These are phyloP conservation scores for Palythoa caribaeorum DNA, from an alignment of 92 coral and sea anemone genomes.

Conservation along the genomic window DNA sequence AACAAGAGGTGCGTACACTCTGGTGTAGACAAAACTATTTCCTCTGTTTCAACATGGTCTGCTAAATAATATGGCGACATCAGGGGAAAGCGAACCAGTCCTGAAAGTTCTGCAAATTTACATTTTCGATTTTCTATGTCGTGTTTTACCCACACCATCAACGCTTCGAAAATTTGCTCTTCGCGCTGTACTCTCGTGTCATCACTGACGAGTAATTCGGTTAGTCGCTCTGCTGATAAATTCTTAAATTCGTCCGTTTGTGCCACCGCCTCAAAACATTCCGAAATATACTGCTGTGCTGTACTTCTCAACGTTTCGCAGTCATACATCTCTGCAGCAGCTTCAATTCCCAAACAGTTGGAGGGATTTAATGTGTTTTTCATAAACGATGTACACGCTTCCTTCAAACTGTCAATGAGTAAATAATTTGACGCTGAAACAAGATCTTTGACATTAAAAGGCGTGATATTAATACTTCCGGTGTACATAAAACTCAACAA, in stretches of 20 bases:
- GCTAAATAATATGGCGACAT: slow-evolving; percentile 99
- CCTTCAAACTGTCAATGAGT: slow-evolving; percentile 93
- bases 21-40: slow-evolving; percentile 82
- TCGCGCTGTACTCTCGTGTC: slow-evolving; percentile 94
- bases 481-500: slow-evolving; percentile 92
- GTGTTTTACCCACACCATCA: slow-evolving; percentile 87
- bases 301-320: slow-evolving; percentile 85
- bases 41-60: slow-evolving; percentile 94
- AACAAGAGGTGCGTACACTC: slow-evolving; percentile 89
- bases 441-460: slow-evolving; percentile 94
- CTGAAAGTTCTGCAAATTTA: slow-evolving; percentile 78
- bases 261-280: slow-evolving; percentile 93
- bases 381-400: slow-evolving; percentile 91
- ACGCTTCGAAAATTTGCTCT: slow-evolving; percentile 94
- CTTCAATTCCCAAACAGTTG: slow-evolving; percentile 97
- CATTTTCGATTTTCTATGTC: slow-evolving; percentile 74
- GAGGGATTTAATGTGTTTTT: slow-evolving; percentile 94
- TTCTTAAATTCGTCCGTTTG: slow-evolving; percentile 93
- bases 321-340: slow-evolving; percentile 90
- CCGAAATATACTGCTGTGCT: slow-evolving; percentile 84
- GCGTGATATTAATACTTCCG: slow-evolving; percentile 93
- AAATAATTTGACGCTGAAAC: slow-evolving; percentile 96
- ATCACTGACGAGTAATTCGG: slow-evolving; percentile 80
- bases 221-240: slow-evolving; percentile 84
- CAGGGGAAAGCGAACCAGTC: slow-evolving; percentile 88